These are phyloP conservation scores for Siniperca undulata DNA, from an alignment of 2,797 vertebrate species.

Conservation along the genomic window DNA sequence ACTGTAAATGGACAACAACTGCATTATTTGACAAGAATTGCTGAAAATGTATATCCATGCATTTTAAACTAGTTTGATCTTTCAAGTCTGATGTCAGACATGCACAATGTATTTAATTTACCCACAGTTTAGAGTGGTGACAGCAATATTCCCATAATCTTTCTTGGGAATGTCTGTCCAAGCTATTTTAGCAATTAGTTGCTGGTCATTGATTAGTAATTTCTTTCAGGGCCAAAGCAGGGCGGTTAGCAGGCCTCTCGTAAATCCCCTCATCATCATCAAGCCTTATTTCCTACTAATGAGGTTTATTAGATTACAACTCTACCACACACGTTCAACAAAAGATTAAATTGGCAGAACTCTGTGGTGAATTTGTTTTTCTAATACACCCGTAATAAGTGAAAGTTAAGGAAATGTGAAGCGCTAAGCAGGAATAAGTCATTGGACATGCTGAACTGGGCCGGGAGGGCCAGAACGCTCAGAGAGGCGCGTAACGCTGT, in stretches of 20 bases:
- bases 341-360: conserved; percentile 82
- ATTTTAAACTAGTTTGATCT: neutral
- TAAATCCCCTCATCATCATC: conserved; percentile 79
- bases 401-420: conserved; percentile 77
- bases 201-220: conserved; percentile 73
- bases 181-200: conserved; percentile 73
- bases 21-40: conserved; percentile 28
- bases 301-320: conserved; percentile 87
- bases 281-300: conserved; percentile 82
- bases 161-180: conserved; percentile 52
- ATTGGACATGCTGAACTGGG: conserved; percentile 74
- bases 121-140: conserved; percentile 6
- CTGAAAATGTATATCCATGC: neutral
- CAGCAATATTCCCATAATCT: conserved; percentile 35
- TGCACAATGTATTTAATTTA: neutral
- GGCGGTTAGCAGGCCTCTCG: conserved; percentile 63
- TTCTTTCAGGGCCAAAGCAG: conserved; percentile 70
- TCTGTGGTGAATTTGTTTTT: conserved; percentile 84
- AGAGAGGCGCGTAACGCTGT: conserved; percentile 69
- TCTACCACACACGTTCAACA: conserved; percentile 83
- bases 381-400: conserved; percentile 79
- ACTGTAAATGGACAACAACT: conserved; percentile 61
- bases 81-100: neutral
- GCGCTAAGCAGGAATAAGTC: conserved; percentile 79
- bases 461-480: conserved; percentile 63